A percentile compares a stretch with the other conserved stretches of the same genome.
phyloP scores from a whole-genome alignment of 1,140 invertebrate species.

The Drosophila bocqueti region DNA sequence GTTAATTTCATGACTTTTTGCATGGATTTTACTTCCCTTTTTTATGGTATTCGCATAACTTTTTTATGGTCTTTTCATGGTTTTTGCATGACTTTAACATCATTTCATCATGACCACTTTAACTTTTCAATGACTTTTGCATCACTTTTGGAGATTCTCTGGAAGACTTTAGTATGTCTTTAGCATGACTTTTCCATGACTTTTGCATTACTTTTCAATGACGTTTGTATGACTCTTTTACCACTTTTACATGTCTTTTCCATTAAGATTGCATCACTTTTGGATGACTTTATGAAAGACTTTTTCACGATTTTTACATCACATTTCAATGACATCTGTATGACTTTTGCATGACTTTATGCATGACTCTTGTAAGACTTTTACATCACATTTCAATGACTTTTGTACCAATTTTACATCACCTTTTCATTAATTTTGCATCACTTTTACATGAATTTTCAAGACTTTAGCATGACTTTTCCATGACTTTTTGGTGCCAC shows the following conservation, averaged over 20 bases:
- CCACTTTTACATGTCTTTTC: too few species aligned
- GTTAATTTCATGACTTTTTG: background rate
- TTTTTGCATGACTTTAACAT: background rate
- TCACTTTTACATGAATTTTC: background rate
- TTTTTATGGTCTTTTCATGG: background rate
- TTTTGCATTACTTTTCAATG: too few species aligned
- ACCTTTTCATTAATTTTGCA: background rate
- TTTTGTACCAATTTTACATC: too few species aligned
- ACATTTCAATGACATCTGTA: too few species aligned
- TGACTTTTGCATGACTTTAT: too few species aligned
- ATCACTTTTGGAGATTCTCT: background rate
- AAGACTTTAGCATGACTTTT: background rate
- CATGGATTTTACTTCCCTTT: too few species aligned
- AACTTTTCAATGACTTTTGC: background rate
- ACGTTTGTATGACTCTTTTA: background rate
- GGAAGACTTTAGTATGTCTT: too few species aligned
- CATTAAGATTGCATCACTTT: too few species aligned
- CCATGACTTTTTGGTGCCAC: too few species aligned
- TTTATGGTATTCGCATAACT: background rate
- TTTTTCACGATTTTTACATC: background rate
- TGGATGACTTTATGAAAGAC: too few species aligned
- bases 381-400: too few species aligned
- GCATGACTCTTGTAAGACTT: too few species aligned
- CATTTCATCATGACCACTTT: background rate
- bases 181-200: background rate